Base-by-base conservation (phyloP, 23 tunicate genomes). In the Diplosoma virens region DNA sequence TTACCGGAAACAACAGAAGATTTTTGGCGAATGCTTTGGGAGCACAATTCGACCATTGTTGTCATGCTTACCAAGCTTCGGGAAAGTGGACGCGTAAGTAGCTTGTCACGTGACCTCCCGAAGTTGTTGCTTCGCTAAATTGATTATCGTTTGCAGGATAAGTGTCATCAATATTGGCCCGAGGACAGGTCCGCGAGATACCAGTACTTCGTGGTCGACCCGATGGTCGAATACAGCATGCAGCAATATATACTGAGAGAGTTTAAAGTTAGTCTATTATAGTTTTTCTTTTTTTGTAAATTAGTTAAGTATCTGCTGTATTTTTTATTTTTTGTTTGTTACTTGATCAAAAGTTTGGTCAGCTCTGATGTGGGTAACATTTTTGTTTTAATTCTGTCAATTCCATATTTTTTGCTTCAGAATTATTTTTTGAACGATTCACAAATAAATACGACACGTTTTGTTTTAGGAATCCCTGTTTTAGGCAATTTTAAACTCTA, bases 21-120 rank as follows among this genome's bases (percentile, higher is more conserved):
- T 47, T 95, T 95, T 55, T 95, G 99, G 99, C 63, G 99, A 46
- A 95, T 89, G 96, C 46, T 95, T 65, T 95, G 99, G 99, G 99
- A 95, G 68, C 90, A 95, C 69, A 95, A 95, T 58, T 91, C 95
- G 0, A 95, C 96, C 63, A 95, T 95, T 65, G 95, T 95, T 18
- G 99, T 95, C 4, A 95, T 95, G 99, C 78, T 95, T 20, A 95
- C 99, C 9, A 89, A 95, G 63, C 69, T 88, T 1, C 30, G 92
- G 23, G 99, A 95, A 64, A 73, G 80, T 58, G 99, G 99, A 70
- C 71, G 99, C 47, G 99, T 89, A 58, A 80, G 97, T 81, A 7
- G 23, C 61, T 55, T 55, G n/a, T 41, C 14, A n/a, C n/a, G n/a
- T n/a, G n/a, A n/a, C n/a, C n/a, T n/a, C n/a, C n/a, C n/a, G n/a